Evolutionary conservation across 2,888 invertebrate genomes (phyloP).

Genomic region (Pantelozetes paolii): DNA sequence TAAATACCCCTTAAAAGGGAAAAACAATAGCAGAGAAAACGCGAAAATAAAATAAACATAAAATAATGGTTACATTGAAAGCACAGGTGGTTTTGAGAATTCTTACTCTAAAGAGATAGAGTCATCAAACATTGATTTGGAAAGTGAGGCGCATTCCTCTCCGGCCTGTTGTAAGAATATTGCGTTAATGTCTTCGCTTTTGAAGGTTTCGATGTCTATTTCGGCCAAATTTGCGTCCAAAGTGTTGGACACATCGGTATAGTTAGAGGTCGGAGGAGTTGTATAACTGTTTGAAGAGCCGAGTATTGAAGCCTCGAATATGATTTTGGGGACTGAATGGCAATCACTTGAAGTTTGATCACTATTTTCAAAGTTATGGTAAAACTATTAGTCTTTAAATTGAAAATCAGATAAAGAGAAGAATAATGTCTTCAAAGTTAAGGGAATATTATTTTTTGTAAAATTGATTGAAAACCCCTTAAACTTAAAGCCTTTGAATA

Average conservation of each 20-base stretch:
- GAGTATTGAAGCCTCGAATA: conserved; percentile 12
- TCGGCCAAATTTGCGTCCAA: conserved; percentile 88
- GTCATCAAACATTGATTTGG: conserved; percentile 69
- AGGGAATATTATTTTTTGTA: no score
- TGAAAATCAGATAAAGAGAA: no score
- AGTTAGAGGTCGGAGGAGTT: conserved; percentile 15
- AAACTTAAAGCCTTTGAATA: no score
- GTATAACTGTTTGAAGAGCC: conserved; percentile 6
- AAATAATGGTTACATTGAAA: no score
- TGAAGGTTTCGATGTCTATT: conserved; percentile 90
- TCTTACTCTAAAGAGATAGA: conserved; percentile 22
- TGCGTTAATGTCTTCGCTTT: conserved; percentile 71
- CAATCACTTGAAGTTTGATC: not conserved
- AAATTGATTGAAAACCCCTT: no score
- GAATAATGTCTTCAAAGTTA: no score
- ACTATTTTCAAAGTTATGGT: not conserved
- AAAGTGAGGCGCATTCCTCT: conserved; percentile 76
- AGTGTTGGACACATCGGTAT: conserved; percentile 55
- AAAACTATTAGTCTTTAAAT: no score
- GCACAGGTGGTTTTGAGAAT: not conserved
- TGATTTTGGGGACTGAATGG: not conserved
- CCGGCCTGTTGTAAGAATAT: conserved; percentile 60
- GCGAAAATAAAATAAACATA: no score
- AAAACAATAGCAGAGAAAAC: no score
- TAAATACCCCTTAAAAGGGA: no score